phyloP scores from a whole-genome alignment of 2,113 vertebrate genomes.

The Mus spicilegus region DNA sequence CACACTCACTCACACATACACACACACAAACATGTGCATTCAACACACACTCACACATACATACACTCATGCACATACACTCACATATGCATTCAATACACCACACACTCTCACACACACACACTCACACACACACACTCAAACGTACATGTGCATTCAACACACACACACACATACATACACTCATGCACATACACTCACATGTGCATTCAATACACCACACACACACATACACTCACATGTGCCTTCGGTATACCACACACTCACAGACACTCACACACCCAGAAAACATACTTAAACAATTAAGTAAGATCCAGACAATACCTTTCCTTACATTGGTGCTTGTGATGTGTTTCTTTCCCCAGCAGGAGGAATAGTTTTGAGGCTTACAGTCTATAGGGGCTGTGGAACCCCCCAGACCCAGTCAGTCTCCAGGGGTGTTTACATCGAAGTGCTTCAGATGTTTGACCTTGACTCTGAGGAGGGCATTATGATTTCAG shows the following conservation, averaged over 20 bases:
- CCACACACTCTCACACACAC: background rate
- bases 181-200: no score
- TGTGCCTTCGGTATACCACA: no score
- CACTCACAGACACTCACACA: background rate
- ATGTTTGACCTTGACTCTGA: constrained; percentile 3
- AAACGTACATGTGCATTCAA: no score
- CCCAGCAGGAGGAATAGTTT: background rate
- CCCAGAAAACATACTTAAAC: background rate
- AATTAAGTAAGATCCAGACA: background rate
- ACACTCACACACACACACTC: background rate
- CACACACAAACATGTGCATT: background rate
- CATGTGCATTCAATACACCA: no score
- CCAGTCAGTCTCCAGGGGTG: background rate
- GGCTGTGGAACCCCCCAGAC: background rate
- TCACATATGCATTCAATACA: no score
- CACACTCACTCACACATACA: background rate
- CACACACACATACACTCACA: no score
- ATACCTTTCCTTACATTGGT: background rate
- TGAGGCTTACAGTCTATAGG: constrained; percentile 14
- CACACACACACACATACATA: no score
- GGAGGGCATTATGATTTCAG: background rate
- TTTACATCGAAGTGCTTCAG: background rate
- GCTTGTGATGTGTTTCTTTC: constrained; percentile 40
- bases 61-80: no score
- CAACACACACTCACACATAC: no score